Percentiles rank a stretch among this genome's conserved stretches.
Conservation (phyloP, 2,888 invertebrate species). For the Sinodicranocentrus sp. region DNA sequence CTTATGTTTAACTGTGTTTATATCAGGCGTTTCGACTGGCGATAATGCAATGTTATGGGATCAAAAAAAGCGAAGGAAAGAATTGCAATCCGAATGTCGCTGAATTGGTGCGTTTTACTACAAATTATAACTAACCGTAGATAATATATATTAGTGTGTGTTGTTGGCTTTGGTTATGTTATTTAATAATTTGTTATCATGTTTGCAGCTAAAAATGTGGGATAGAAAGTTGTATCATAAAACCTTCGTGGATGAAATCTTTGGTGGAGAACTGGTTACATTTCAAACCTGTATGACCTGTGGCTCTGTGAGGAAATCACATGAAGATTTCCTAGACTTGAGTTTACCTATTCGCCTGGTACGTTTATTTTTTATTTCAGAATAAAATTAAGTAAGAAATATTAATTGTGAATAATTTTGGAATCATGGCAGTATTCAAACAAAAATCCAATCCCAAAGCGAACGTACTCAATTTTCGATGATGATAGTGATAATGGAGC, state of each 20-base stretch:
- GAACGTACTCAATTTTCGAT: conserved; percentile 68
- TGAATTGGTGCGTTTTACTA: conserved; percentile 73
- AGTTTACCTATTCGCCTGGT: conserved; percentile 88
- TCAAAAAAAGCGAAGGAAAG: conserved; percentile 83
- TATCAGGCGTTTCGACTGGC: conserved; percentile 89
- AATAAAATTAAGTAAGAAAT: conserved; percentile 11
- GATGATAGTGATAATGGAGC: conserved; percentile 73
- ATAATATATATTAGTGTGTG: too few relatives aligned
- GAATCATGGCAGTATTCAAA: conserved; percentile 80
- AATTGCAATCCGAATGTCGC: conserved; percentile 84
- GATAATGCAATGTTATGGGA: conserved; percentile 87
- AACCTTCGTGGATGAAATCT: conserved; percentile 88
- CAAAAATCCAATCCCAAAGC: conserved; percentile 79
- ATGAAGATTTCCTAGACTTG: conserved; percentile 96
- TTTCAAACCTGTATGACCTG: conserved; percentile 94
- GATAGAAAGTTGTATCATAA: conserved; percentile 77
- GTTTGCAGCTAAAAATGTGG: conserved; percentile 74
- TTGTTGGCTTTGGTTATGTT: too few relatives aligned
- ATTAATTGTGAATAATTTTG: conserved; percentile 10
- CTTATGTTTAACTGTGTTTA: conserved; percentile 67
- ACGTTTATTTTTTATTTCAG: conserved; percentile 57
- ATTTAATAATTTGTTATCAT: too few relatives aligned
- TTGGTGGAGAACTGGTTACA: conserved; percentile 95
- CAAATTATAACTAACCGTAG: too few relatives aligned
- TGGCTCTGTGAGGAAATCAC: conserved; percentile 89